Conservation (phyloP, 2,888 invertebrate genomes). For the Megalurothrips usitatus region DNA sequence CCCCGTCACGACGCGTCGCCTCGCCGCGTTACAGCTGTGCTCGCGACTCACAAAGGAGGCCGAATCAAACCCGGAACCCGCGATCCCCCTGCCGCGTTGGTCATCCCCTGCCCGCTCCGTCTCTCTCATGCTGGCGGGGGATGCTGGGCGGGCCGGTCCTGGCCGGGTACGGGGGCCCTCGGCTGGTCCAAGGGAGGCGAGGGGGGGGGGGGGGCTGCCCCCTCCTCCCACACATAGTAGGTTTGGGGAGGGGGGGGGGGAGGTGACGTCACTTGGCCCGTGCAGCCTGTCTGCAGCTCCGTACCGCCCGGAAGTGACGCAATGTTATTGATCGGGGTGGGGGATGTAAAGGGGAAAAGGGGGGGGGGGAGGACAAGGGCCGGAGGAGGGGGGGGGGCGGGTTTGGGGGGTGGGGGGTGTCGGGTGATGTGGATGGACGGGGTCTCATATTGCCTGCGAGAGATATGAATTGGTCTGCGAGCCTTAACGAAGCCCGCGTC, state of each 20-base stretch:
- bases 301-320: slow-evolving; percentile 44
- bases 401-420: slow-evolving; percentile 7
- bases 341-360: slow-evolving; percentile 33
- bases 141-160: slow-evolving; percentile 17
- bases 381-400: slow-evolving; percentile 29
- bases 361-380: neutral
- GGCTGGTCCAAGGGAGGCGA: neutral
- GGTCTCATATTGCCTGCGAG: neutral
- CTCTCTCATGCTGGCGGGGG: neutral
- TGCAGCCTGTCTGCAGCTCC: slow-evolving; percentile 21
- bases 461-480: neutral
- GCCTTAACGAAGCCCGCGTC: too few relatives aligned
- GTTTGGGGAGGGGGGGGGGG: slow-evolving; percentile 32
- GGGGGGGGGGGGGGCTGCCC: neutral
- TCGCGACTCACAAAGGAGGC: too few relatives aligned
- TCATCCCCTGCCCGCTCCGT: neutral
- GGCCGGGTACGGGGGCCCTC: neutral
- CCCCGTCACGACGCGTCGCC: too few relatives aligned
- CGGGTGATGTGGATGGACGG: slow-evolving; percentile 8
- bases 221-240: neutral
- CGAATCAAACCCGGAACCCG: too few relatives aligned
- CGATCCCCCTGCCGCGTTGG: too few relatives aligned
- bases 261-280: slow-evolving; percentile 40
- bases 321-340: slow-evolving; percentile 46
- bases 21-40: too few relatives aligned